These are phyloP conservation scores for Hydropsyche tenuis DNA, from an alignment of 1,140 invertebrate genomes.

Conservation along the genomic window DNA sequence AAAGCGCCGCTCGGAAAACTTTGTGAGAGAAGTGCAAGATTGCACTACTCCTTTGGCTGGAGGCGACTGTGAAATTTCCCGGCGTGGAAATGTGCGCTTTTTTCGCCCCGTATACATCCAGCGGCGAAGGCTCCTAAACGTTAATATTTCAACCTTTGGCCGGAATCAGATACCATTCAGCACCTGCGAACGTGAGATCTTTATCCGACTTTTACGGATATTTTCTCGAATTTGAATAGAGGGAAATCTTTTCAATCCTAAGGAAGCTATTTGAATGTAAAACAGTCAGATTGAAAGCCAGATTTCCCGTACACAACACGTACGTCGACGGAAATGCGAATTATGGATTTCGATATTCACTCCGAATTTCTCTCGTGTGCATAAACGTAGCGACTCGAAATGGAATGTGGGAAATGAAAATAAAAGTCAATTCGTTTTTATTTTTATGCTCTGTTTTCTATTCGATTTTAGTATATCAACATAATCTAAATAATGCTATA, in stretches of 20 bases:
- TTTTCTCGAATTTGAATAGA: constrained; percentile 38
- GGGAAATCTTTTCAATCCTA: constrained; percentile 47
- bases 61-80: constrained; percentile 5
- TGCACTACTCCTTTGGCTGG: not conserved
- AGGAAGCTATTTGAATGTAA: constrained; percentile 48
- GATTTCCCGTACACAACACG: constrained; percentile 41
- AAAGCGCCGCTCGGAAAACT: too few species aligned
- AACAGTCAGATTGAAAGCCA: constrained; percentile 44
- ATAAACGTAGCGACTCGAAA: not conserved
- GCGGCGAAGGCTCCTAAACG: constrained; percentile 28
- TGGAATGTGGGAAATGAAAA: not conserved
- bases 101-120: constrained; percentile 2
- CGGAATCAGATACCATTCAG: constrained; percentile 43
- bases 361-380: not conserved
- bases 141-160: constrained; percentile 37
- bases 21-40: constrained; percentile 3
- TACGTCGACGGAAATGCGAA: constrained; percentile 26
- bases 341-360: constrained; percentile 34
- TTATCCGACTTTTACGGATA: constrained; percentile 47
- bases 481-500: too few species aligned
- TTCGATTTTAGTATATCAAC: too few species aligned
- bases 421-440: not conserved
- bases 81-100: not conserved
- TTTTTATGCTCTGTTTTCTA: too few species aligned
- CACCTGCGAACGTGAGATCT: constrained; percentile 44